These are phyloP conservation scores for Dorcus hopei DNA, from an alignment of 2,888 invertebrate species.

Conservation along the genomic window DNA sequence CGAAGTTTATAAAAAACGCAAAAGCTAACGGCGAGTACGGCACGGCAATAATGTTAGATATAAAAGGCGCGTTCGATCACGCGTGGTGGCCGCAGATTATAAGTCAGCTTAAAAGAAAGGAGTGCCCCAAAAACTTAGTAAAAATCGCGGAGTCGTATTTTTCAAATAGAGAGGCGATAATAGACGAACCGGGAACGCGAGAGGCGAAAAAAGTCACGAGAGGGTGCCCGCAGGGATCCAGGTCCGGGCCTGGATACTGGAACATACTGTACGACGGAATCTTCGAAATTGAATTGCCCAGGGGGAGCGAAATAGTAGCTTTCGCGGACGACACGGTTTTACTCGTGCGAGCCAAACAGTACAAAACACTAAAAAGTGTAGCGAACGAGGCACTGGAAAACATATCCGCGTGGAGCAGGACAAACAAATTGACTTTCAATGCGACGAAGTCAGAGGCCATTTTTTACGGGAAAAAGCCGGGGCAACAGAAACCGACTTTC, in stretches of 20 bases:
- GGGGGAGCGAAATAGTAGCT: constrained; percentile 8
- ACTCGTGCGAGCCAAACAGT: not conserved
- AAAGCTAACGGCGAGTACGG: constrained; percentile 10
- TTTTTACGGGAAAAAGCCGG: constrained; percentile 9
- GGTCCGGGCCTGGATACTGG: not conserved
- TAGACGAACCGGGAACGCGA: not conserved
- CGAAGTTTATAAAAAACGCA: not conserved
- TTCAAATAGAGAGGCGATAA: not conserved
- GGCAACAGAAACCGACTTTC: constrained; percentile 12
- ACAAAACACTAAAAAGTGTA: not conserved
- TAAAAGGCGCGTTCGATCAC: constrained; percentile 31
- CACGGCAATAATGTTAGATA: constrained; percentile 19
- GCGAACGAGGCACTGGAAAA: not conserved
- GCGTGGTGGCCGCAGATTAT: constrained; percentile 33
- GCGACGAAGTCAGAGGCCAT: constrained; percentile 11
- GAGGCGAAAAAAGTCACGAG: not conserved
- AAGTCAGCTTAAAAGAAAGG: constrained; percentile 10
- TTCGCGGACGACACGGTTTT: constrained; percentile 18
- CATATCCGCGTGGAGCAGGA: not conserved
- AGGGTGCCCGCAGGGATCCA: constrained; percentile 18
- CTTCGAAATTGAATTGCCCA: not conserved
- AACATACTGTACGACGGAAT: too few species aligned
- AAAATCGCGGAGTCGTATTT: constrained; percentile 2
- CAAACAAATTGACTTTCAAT: constrained; percentile 10
- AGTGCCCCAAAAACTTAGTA: constrained; percentile 20